Evolutionary conservation across 2,113 vertebrate genomes (phyloP).

Genomic region (Hyla sarda): DNA sequence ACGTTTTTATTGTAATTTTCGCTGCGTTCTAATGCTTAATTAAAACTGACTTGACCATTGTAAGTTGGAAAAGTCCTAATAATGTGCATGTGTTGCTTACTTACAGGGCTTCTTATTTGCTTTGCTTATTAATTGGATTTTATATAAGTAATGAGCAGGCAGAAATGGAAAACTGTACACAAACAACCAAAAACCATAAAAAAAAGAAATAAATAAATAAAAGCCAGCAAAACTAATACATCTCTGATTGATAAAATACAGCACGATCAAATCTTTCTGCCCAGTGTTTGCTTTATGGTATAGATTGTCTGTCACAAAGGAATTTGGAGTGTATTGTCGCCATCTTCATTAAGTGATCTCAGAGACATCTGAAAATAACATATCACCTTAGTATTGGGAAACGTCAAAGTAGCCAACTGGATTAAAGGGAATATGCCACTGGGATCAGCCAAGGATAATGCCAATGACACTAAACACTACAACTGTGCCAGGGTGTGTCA

Average conservation of each 20-base stretch:
- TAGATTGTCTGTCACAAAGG: neutral
- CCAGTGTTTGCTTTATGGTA: neutral
- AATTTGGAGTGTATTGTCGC: neutral
- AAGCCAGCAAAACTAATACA: neutral
- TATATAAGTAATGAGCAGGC: neutral
- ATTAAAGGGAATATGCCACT: no score
- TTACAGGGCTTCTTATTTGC: constrained; percentile 28
- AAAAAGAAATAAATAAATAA: no score
- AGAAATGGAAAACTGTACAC: neutral
- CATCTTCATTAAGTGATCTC: neutral
- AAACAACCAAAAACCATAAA: neutral
- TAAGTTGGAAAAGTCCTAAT: neutral
- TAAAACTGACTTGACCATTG: constrained; percentile 24
- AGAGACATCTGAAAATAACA: neutral
- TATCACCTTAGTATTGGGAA: neutral
- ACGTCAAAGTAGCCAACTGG: no score
- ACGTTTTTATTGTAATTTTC: constrained; percentile 14
- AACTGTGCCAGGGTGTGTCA: no score
- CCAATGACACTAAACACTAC: neutral
- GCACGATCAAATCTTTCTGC: neutral
- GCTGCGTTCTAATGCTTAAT: constrained; percentile 16
- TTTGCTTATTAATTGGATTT: neutral
- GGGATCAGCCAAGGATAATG: neutral
- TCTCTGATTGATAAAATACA: neutral
- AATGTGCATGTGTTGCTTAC: constrained; percentile 16